Percentiles rank a stretch among this genome's conserved stretches.
Conservation (phyloP, 2,888 invertebrate genomes). For the Andrena hattorfiana region DNA sequence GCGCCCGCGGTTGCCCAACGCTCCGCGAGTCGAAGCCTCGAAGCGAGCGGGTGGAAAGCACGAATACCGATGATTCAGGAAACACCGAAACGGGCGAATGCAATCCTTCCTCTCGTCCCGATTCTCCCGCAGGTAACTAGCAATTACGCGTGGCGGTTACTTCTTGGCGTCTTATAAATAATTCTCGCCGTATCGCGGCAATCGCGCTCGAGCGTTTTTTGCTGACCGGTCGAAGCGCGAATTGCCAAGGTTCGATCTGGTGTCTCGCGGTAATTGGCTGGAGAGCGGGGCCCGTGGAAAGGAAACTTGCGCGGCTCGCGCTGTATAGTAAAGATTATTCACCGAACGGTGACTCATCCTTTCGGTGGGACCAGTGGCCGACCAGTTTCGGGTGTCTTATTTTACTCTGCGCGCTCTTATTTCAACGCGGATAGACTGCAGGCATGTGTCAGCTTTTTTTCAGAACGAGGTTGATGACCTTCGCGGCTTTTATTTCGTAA, state of each 20-base stretch:
- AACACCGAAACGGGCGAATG: constrained; percentile 7
- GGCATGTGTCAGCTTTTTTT: constrained; percentile 1
- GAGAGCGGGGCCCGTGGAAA: background rate
- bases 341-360: constrained; percentile 3
- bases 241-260: background rate
- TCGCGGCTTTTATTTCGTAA: too few species aligned
- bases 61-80: constrained; percentile 21
- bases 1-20: constrained; percentile 32
- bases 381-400: constrained; percentile 4
- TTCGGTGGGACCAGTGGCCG: background rate
- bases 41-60: background rate
- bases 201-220: background rate
- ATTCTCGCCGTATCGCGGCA: constrained; percentile 3
- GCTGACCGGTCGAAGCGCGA: background rate
- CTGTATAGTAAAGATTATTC: background rate
- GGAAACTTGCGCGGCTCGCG: background rate
- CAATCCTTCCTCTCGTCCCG: background rate
- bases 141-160: constrained; percentile 14
- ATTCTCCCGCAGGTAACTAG: background rate
- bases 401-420: constrained; percentile 3
- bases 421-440: constrained; percentile 3
- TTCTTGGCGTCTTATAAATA: constrained; percentile 13
- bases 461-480: constrained; percentile 9
- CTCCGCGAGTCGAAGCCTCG: constrained; percentile 9
- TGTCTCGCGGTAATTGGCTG: constrained; percentile 1